Percentiles rank a stretch among this genome's conserved stretches.
Evolutionary conservation across 2,888 invertebrate species (phyloP).

Genomic region (Athalia rosae): DNA sequence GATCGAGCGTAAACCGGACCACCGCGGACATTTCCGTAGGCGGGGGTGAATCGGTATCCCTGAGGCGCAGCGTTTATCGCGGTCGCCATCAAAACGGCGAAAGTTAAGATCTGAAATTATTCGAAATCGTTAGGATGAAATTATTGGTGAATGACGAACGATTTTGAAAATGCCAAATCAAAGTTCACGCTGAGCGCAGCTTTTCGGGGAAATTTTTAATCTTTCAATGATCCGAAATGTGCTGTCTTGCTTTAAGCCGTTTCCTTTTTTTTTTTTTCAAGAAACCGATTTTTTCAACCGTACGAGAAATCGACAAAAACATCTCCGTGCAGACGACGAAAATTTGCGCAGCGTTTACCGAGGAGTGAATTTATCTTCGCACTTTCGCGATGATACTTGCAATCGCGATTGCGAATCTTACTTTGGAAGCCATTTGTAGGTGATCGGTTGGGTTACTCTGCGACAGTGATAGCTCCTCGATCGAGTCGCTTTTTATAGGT

Average conservation of each 20-base stretch:
- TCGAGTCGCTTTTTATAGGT: slow-evolving; percentile 30
- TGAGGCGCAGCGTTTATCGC: slow-evolving; percentile 59
- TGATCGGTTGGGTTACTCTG: slow-evolving; percentile 36
- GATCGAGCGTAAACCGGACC: slow-evolving; percentile 50
- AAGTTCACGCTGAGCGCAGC: neutral
- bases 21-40: slow-evolving; percentile 76
- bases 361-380: neutral
- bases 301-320: too few relatives aligned
- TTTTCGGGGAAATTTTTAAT: neutral
- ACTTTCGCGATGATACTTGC: neutral
- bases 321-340: too few relatives aligned
- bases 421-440: slow-evolving; percentile 26
- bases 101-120: neutral
- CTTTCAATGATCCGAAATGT: neutral
- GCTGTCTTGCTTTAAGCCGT: neutral
- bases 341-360: neutral
- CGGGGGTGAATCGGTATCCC: slow-evolving; percentile 81
- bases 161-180: neutral
- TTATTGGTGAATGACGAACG: neutral
- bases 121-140: neutral
- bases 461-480: slow-evolving; percentile 31
- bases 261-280: neutral
- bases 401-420: slow-evolving; percentile 7
- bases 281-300: too few relatives aligned
- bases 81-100: slow-evolving; percentile 22